Conservation (phyloP, 2,113 vertebrate species). For the Hyperoodon ampullatus region DNA sequence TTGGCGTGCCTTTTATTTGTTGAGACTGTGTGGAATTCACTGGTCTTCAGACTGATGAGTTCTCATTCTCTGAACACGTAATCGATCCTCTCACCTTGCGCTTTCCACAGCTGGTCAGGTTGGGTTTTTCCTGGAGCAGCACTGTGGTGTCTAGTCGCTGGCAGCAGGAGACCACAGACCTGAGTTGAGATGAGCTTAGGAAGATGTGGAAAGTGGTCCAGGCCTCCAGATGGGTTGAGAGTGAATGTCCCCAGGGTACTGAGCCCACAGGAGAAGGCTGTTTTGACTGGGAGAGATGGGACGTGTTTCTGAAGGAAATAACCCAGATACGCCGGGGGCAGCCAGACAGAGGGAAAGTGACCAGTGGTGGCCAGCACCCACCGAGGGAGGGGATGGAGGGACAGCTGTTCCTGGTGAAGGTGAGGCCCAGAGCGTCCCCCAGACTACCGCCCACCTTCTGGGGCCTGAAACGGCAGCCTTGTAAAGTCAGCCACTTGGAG, state of each 20-base stretch:
- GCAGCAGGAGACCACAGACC: not conserved
- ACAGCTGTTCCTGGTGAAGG: not conserved
- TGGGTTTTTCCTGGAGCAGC: not conserved
- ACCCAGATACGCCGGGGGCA: not conserved
- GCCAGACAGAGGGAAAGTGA: not conserved
- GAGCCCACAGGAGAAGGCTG: not conserved
- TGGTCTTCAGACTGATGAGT: accelerated
- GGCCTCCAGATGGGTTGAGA: not conserved
- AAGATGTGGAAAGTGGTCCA: not conserved
- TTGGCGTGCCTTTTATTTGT: not conserved
- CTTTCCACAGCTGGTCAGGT: not conserved
- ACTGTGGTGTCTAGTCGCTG: not conserved
- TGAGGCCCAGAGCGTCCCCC: not conserved
- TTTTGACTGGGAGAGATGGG: too few species aligned
- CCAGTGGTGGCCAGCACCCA: accelerated
- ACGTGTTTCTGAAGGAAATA: not conserved
- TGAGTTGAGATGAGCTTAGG: not conserved
- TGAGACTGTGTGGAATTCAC: not conserved
- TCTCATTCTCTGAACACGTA: not conserved
- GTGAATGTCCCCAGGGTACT: not conserved
- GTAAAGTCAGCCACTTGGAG: not conserved
- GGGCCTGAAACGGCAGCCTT: not conserved
- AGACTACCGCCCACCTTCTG: not conserved
- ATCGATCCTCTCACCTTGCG: accelerated
- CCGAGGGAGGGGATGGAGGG: not conserved